A percentile compares a stretch with the other conserved stretches of the same genome.
These are phyloP conservation scores for Caerostris extrusa DNA, from an alignment of 1,140 invertebrate genomes.

Conservation along the genomic window DNA sequence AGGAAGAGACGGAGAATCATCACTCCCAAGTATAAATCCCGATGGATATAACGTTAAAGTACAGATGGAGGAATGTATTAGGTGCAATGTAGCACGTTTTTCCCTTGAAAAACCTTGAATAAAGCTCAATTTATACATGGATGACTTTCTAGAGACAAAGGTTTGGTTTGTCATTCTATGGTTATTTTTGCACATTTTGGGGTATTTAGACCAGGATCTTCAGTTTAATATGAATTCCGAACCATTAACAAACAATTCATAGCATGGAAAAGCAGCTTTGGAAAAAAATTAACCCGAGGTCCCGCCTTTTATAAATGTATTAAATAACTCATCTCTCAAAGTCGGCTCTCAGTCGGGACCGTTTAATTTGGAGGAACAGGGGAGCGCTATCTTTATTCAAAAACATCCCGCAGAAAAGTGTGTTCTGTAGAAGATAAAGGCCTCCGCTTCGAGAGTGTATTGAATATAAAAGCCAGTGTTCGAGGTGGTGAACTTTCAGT, in stretches of 20 bases:
- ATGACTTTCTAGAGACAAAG: too few relatives aligned
- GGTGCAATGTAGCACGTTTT: too few relatives aligned
- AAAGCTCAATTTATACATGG: too few relatives aligned
- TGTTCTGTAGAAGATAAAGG: slow-evolving; percentile 60
- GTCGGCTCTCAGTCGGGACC: not conserved
- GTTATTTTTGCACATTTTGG: too few relatives aligned
- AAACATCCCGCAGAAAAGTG: slow-evolving; percentile 39
- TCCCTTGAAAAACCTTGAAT: too few relatives aligned
- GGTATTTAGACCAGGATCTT: not conserved
- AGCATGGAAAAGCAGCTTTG: not conserved
- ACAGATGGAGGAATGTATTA: too few relatives aligned
- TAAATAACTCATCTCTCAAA: slow-evolving; percentile 59
- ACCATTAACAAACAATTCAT: not conserved
- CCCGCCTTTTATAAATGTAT: not conserved
- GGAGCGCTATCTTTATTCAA: slow-evolving; percentile 40
- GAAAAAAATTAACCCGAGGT: slow-evolving; percentile 17
- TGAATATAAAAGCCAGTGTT: not conserved
- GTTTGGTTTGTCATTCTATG: too few relatives aligned
- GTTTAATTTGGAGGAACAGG: slow-evolving; percentile 51
- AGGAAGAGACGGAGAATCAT: too few relatives aligned
- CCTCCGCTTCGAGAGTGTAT: too few relatives aligned
- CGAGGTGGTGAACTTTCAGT: not conserved
- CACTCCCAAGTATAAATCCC: too few relatives aligned
- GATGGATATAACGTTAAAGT: too few relatives aligned
- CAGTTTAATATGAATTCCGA: too few relatives aligned